phyloP scores from a whole-genome alignment of 2,113 vertebrate genomes.

The Aegithalos caudatus region DNA sequence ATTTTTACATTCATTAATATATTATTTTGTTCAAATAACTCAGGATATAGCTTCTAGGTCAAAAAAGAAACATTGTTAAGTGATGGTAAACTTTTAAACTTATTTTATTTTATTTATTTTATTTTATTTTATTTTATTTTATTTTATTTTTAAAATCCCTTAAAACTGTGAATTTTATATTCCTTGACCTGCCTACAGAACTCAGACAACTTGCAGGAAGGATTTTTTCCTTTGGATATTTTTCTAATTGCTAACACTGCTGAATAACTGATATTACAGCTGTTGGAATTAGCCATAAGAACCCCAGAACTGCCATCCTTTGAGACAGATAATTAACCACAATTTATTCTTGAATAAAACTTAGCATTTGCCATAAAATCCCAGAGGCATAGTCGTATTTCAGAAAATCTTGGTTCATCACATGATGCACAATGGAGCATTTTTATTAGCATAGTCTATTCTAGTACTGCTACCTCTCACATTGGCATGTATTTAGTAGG shows the following conservation, averaged over 20 bases:
- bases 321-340: slow-evolving; percentile 8
- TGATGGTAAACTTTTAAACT: not conserved
- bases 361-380: not conserved
- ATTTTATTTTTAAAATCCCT: not conserved
- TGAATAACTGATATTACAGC: not conserved
- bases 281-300: not conserved
- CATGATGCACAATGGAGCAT: not conserved
- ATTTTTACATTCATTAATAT: not conserved
- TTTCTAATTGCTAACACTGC: not conserved
- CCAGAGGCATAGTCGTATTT: not conserved
- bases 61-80: not conserved
- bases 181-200: not conserved
- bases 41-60: not conserved
- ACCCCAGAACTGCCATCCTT: not conserved
- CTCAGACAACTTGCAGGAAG: not conserved
- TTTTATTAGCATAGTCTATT: not conserved
- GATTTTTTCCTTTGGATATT: not conserved
- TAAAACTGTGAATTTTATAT: not conserved
- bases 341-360: slow-evolving; percentile 16
- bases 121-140: not conserved
- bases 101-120: not conserved
- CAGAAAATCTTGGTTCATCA: not conserved
- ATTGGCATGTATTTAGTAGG: not conserved
- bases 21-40: not conserved
- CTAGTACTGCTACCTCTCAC: not conserved